phyloP scores from a whole-genome alignment of 1,140 invertebrate species.

The Diorhabda elongata region DNA sequence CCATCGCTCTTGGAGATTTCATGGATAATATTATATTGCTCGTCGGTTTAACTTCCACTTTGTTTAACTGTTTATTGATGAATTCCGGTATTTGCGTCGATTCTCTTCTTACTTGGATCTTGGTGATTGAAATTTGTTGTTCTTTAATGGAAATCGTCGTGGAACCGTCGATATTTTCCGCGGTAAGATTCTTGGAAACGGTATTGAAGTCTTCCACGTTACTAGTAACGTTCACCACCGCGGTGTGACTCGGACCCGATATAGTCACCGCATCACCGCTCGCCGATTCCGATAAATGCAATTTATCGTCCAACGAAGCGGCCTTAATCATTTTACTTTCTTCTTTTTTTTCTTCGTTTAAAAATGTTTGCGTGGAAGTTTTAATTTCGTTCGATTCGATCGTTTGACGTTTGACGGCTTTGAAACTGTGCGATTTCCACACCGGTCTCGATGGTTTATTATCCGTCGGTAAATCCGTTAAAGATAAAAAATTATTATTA shows the following conservation, averaged over 20 bases:
- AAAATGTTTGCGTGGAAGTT: not conserved
- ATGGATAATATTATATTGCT: constrained; percentile 60
- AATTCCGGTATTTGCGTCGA: constrained; percentile 59
- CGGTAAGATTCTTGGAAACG: constrained; percentile 17
- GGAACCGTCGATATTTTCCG: constrained; percentile 16
- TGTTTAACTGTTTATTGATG: constrained; percentile 65
- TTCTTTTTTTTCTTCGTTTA: constrained; percentile 15
- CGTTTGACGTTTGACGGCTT: constrained; percentile 47
- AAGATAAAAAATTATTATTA: constrained; percentile 45
- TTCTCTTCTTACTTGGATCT: constrained; percentile 41
- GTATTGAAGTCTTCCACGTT: constrained; percentile 25
- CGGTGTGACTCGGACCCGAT: constrained; percentile 44
- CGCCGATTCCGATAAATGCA: constrained; percentile 17
- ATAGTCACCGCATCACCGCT: constrained; percentile 36
- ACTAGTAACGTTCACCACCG: constrained; percentile 39
- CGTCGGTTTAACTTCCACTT: constrained; percentile 57
- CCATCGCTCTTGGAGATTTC: constrained; percentile 34
- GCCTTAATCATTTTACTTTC: constrained; percentile 28
- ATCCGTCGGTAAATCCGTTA: constrained; percentile 46
- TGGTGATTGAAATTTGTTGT: constrained; percentile 42
- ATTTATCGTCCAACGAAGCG: constrained; percentile 49
- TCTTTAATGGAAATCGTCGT: constrained; percentile 24
- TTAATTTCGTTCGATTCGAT: not conserved
- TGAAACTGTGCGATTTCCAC: constrained; percentile 64
- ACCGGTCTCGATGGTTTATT: constrained; percentile 52